A percentile compares a stretch with the other conserved stretches of the same genome.
These are phyloP conservation scores for Lamellibrachia satsuma DNA, from an alignment of 2,888 invertebrate genomes.

Conservation along the genomic window DNA sequence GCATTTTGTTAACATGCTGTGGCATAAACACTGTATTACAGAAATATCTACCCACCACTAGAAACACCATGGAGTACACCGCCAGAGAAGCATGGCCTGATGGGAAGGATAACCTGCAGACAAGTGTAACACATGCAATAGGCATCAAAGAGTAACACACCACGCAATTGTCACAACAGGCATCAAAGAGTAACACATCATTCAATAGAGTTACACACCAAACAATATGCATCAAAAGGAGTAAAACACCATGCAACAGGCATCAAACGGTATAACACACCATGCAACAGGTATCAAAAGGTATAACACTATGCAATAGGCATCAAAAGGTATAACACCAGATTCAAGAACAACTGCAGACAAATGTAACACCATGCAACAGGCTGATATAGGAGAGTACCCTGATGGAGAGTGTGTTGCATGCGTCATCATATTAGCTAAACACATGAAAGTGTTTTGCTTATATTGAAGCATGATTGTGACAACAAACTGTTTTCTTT, in stretches of 20 bases:
- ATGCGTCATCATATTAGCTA: background rate
- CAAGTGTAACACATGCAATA: background rate
- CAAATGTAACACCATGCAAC: no score
- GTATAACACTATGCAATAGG: no score
- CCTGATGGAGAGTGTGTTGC: background rate
- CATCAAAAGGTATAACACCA: no score
- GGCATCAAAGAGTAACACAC: background rate
- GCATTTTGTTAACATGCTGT: no score
- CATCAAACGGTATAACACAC: background rate
- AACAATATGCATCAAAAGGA: no score
- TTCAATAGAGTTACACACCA: no score
- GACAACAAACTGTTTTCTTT: background rate
- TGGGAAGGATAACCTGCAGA: conserved; percentile 60
- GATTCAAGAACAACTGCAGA: no score
- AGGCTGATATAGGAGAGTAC: background rate
- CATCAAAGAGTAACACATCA: background rate
- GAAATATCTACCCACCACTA: conserved; percentile 51
- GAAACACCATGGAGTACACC: conserved; percentile 52
- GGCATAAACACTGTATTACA: background rate
- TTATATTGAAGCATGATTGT: background rate
- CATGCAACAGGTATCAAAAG: no score
- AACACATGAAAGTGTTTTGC: background rate
- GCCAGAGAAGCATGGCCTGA: conserved; percentile 63
- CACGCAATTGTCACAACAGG: background rate
- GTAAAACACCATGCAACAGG: background rate